Evolutionary conservation across 1,140 invertebrate genomes (phyloP).

Genomic region (Colletes gigas): DNA sequence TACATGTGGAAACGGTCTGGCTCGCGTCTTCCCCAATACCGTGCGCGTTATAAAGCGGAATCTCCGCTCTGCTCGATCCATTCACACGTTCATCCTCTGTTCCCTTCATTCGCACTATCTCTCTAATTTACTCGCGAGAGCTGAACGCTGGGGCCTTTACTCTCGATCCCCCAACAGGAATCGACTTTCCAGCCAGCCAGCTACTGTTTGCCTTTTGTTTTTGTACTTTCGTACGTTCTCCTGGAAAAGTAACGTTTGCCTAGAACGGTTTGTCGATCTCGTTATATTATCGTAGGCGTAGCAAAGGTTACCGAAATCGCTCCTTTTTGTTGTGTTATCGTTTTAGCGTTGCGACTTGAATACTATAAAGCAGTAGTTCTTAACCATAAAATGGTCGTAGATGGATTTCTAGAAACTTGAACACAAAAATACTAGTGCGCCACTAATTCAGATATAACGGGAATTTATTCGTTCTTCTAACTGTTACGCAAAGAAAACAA

Average conservation of each 20-base stretch:
- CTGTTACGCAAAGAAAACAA: no score
- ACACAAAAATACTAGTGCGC: no score
- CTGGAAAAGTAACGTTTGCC: not conserved
- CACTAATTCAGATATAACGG: no score
- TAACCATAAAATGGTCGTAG: no score
- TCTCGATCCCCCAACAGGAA: conserved; percentile 6
- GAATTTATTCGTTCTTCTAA: no score
- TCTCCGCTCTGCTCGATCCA: conserved; percentile 27
- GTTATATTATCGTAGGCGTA: no score
- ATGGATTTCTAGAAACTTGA: no score
- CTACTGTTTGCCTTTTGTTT: conserved; percentile 62
- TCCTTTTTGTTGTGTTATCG: no score
- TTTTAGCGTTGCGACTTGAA: no score
- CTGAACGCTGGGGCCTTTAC: conserved; percentile 42
- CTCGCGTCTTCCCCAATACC: conserved; percentile 16
- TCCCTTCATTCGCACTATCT: conserved; percentile 57
- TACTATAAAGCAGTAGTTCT: no score
- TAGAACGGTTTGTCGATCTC: no score
- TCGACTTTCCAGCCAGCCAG: conserved; percentile 7
- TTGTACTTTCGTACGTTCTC: not conserved
- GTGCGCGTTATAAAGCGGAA: conserved; percentile 46
- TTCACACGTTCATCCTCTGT: conserved; percentile 59
- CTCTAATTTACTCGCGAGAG: conserved; percentile 58
- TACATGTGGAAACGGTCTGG: conserved; percentile 18
- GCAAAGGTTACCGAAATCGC: no score